phyloP scores from a whole-genome alignment of 2,113 vertebrate species.

The Lepisosteus oculatus region DNA sequence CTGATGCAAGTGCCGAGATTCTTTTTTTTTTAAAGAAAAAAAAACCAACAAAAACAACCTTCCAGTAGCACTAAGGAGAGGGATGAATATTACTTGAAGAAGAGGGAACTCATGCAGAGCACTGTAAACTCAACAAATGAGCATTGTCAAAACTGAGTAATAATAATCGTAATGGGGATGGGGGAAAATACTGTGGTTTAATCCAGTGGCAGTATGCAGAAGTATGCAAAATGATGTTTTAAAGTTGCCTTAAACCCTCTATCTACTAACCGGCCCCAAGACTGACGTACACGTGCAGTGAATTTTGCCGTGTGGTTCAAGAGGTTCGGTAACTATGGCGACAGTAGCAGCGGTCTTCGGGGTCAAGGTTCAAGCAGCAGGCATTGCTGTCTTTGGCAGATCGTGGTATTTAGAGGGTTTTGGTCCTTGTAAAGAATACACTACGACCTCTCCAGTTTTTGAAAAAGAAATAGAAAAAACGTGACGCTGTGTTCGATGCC shows the following conservation, averaged over 20 bases:
- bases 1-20: neutral
- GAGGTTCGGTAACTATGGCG: neutral
- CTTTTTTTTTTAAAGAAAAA: neutral
- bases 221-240: constrained; percentile 41
- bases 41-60: constrained; percentile 15
- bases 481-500: constrained; percentile 55
- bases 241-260: constrained; percentile 96
- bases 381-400: constrained; percentile 6
- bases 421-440: constrained; percentile 57
- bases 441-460: constrained; percentile 33
- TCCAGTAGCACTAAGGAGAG: constrained; percentile 15
- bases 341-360: constrained; percentile 8
- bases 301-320: constrained; percentile 11
- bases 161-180: constrained; percentile 37
- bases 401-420: constrained; percentile 63
- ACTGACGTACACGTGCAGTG: constrained; percentile 17
- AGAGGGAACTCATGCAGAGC: constrained; percentile 25
- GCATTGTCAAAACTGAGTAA: constrained; percentile 33
- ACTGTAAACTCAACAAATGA: constrained; percentile 35
- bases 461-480: constrained; percentile 34
- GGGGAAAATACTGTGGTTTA: constrained; percentile 17
- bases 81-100: neutral
- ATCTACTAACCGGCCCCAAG: constrained; percentile 62
- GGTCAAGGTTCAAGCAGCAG: constrained; percentile 8
- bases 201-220: constrained; percentile 24